Base-by-base conservation (phyloP, 2,888 invertebrate species). In the Drosophila subquinaria region DNA sequence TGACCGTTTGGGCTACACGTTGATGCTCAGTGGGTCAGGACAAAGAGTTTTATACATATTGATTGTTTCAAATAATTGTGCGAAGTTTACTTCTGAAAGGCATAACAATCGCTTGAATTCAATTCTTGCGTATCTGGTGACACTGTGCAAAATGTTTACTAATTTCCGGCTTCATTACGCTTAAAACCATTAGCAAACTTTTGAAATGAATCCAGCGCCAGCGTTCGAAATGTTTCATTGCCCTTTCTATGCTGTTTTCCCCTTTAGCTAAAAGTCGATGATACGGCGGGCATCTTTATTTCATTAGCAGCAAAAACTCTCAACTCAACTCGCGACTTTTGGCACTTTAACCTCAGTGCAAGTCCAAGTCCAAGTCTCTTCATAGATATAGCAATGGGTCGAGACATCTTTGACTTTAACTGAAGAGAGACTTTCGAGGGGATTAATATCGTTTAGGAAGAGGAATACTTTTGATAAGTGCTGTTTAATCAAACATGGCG, bases 151-250 rank as follows among this genome's bases (percentile, higher is more conserved):
- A 81, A 84, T 86, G 83, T 86, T 82, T 83, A 82, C 86, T 88
- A 83, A 86, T 88, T 86, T 86, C 88, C 86, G 83, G 83, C 86
- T 86, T 88, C 86, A 88, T 86, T 86, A 86, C 83, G 86, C 86
- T 85, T 81, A 81, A 85, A 86, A 68, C 81, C 84, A 86, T 86
- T 88, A 88, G 84, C 74, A 86, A 88, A 88, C 76, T 88, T 86
- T 79, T 68, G 70, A 80, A 86, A 83, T 76, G 78, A 82, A 80
- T 80, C 74, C 72, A 62, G 52, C 38, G 71, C 63, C 55, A 69
- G 51, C 47, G 40, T 50, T 59, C 23, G 57, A 48, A 67, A 55
- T 35, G 43, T 50, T 53, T 10, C 51, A n/a, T 62, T 42, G 27
- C 3, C 35, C 35, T 20, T 6, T 30, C 11, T 50, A 15, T 23